Conservation (phyloP, 2,888 invertebrate genomes). For the Catocala sponsa region DNA sequence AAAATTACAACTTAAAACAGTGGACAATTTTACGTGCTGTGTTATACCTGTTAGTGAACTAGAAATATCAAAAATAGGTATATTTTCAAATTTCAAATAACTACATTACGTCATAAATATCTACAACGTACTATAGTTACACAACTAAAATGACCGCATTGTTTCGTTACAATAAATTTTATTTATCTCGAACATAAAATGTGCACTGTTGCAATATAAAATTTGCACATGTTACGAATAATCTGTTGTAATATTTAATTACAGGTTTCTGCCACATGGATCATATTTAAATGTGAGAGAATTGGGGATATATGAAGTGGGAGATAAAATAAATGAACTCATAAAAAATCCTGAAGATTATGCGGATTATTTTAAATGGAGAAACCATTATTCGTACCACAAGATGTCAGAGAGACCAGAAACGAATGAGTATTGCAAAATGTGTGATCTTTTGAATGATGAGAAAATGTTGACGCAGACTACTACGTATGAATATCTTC, state of each 20-base stretch:
- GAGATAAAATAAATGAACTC: constrained; percentile 65
- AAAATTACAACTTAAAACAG: no score
- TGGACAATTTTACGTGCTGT: no score
- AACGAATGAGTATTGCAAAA: constrained; percentile 75
- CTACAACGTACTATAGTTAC: no score
- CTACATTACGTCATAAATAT: no score
- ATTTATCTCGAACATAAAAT: no score
- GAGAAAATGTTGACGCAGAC: constrained; percentile 56
- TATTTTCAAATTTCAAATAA: no score
- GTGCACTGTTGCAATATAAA: no score
- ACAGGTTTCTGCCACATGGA: constrained; percentile 78
- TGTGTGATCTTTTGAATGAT: constrained; percentile 72
- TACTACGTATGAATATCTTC: constrained; percentile 64
- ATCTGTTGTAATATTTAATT: constrained; percentile 11
- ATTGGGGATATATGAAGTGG: constrained; percentile 60
- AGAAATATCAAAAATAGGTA: no score
- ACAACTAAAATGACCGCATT: no score
- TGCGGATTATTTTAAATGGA: constrained; percentile 74
- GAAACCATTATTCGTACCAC: constrained; percentile 72
- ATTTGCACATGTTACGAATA: no score
- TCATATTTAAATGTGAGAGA: constrained; percentile 72
- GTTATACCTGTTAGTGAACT: no score
- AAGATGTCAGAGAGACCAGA: constrained; percentile 59
- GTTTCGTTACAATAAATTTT: no score
- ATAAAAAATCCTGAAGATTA: constrained; percentile 67